These are phyloP conservation scores for Euthynnus affinis DNA, from an alignment of 2,797 vertebrate species.

Conservation along the genomic window DNA sequence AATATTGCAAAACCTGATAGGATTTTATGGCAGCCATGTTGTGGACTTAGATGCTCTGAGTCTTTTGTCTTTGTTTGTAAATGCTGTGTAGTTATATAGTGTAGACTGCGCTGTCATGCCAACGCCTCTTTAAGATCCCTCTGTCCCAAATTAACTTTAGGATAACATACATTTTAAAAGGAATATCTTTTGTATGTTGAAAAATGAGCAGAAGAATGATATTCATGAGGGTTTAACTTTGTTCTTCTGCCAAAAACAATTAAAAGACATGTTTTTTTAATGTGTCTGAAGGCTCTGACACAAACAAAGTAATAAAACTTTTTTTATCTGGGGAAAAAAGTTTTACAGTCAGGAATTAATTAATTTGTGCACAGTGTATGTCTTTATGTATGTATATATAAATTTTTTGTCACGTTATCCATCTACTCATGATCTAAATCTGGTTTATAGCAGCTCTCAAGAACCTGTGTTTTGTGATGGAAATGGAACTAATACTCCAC, in stretches of 20 bases:
- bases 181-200: not conserved
- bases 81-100: not conserved
- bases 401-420: not conserved
- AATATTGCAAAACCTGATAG: not conserved
- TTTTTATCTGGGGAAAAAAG: not conserved
- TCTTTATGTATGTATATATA: not conserved
- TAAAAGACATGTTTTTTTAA: not conserved
- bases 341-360: conserved; percentile 26
- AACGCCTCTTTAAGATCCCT: not conserved
- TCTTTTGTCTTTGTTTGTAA: conserved; percentile 6
- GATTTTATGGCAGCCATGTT: not conserved
- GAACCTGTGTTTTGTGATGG: conserved; percentile 33
- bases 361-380: not conserved
- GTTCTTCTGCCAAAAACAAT: not conserved
- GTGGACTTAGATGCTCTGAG: not conserved
- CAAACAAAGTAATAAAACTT: not conserved
- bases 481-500: conserved; percentile 67
- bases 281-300: not conserved
- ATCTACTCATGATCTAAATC: conserved; percentile 31
- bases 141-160: not conserved
- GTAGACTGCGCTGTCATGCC: not conserved
- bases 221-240: not conserved
- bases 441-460: conserved; percentile 35
- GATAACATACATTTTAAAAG: not conserved
- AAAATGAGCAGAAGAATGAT: not conserved